Base-by-base conservation (phyloP, 2,113 vertebrate species). In the Mirza zaza region DNA sequence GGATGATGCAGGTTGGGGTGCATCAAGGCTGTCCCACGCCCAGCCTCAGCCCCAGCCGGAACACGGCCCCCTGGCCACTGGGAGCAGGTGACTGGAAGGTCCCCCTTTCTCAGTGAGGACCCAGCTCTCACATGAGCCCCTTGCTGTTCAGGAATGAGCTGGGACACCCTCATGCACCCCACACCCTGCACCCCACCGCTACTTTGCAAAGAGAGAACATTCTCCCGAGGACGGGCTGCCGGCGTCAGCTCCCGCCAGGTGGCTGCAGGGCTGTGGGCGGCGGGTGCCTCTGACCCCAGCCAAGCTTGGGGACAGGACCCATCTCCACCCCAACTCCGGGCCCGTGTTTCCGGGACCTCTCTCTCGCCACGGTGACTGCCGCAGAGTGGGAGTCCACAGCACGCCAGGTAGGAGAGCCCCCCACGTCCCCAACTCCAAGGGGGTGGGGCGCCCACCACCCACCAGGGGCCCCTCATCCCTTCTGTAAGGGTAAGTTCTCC, bases 1-100 rank as follows among this genome's bases (percentile, higher is more conserved):
- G 1, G 68, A 48, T 15, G 57, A n/a, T 0, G 0, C 52, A 8
- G 3, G 0, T 11, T 25, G 4, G 11, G 34, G 0, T 2, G 3
- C 73, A 17, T 27, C 0, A 2, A 2, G 23, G 75, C 6, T 20
- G 6, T 50, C 25, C 10, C 29, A 15, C 6, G 29, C 20, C 32
- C 23, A 0, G 61, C n/a, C 20, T 42, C 42, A 2, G 45, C 77
- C 59, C 48, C 21, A 59, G 79, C 45, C 25, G 15, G 32, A 67
- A 17, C 15, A 34, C 32, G 11, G 25, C 23, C 23, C 32, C 29
- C 14, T 18, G 67, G 34, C 34, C 34, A 63, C 10, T 63, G 42
- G 27, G 36, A 1, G 36, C 32, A n/a, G 36, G 45, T 0, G 5
- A 9, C 17, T 9, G 4, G 2, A 5, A 63, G 4, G 63, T 13